These are phyloP conservation scores for Orcinus orca DNA, from an alignment of 2,113 vertebrate species.

Conservation along the genomic window DNA sequence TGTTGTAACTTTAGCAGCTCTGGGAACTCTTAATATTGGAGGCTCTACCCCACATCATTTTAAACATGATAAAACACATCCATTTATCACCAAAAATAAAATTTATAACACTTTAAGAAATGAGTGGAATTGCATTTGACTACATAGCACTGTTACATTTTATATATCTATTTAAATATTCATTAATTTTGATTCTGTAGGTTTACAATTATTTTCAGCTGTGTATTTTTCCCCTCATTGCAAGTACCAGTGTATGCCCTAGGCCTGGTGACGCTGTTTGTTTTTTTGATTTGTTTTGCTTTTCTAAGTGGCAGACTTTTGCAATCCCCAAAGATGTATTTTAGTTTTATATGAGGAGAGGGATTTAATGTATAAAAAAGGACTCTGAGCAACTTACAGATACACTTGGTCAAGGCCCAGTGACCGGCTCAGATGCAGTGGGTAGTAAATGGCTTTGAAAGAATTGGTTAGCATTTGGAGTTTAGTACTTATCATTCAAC, in stretches of 20 bases:
- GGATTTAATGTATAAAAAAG: background rate
- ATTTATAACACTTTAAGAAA: background rate
- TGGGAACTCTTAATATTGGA: background rate
- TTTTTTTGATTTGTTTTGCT: background rate
- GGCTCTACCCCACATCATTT: background rate
- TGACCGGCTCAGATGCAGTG: background rate
- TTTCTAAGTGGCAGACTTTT: background rate
- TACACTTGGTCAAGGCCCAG: background rate
- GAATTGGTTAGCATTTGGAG: background rate
- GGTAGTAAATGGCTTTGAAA: background rate
- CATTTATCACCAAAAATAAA: background rate
- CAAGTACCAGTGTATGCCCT: background rate
- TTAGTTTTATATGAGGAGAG: background rate
- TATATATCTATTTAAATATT: background rate
- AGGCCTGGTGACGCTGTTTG: background rate
- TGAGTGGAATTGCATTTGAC: background rate
- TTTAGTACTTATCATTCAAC: background rate
- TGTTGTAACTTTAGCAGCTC: background rate
- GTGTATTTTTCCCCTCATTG: background rate
- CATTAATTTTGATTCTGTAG: background rate
- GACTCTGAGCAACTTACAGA: background rate
- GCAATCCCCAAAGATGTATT: background rate
- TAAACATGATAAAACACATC: background rate
- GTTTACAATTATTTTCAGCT: background rate
- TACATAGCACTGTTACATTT: background rate